These are phyloP conservation scores for Pluvianellus socialis DNA, from an alignment of 2,113 vertebrate genomes.

Conservation along the genomic window DNA sequence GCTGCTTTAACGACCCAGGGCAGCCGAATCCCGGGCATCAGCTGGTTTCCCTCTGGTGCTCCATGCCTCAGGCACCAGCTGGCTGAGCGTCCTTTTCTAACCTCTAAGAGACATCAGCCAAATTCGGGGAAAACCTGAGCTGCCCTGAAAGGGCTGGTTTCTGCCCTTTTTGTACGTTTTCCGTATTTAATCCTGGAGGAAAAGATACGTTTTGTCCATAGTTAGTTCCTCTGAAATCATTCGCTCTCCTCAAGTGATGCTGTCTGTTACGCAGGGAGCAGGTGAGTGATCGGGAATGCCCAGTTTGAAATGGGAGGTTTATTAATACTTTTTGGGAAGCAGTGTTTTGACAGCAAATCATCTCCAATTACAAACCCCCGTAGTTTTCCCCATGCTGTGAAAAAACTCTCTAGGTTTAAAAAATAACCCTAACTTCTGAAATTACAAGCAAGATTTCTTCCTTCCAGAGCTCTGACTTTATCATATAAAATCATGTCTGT, in stretches of 20 bases:
- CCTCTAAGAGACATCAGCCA: background rate
- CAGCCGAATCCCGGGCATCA: background rate
- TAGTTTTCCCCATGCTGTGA: background rate
- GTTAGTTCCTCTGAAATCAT: background rate
- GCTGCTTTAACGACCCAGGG: background rate
- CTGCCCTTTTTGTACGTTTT: background rate
- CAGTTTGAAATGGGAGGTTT: rapidly evolving
- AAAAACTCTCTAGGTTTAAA: background rate
- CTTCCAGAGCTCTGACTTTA: background rate
- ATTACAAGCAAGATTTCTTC: background rate
- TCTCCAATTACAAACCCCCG: background rate
- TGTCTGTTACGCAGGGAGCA: background rate
- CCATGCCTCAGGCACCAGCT: background rate
- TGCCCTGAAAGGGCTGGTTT: rapidly evolving
- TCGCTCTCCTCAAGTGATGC: rapidly evolving
- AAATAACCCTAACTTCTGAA: background rate
- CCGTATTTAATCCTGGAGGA: background rate
- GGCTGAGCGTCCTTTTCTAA: background rate
- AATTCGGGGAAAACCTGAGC: rapidly evolving
- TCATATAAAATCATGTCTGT: background rate
- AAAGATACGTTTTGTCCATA: background rate
- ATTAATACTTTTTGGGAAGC: background rate
- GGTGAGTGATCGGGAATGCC: background rate
- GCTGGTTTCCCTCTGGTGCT: background rate
- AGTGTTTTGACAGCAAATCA: background rate